phyloP scores from a whole-genome alignment of 2,797 vertebrate species.

The Heliangelus exortis region DNA sequence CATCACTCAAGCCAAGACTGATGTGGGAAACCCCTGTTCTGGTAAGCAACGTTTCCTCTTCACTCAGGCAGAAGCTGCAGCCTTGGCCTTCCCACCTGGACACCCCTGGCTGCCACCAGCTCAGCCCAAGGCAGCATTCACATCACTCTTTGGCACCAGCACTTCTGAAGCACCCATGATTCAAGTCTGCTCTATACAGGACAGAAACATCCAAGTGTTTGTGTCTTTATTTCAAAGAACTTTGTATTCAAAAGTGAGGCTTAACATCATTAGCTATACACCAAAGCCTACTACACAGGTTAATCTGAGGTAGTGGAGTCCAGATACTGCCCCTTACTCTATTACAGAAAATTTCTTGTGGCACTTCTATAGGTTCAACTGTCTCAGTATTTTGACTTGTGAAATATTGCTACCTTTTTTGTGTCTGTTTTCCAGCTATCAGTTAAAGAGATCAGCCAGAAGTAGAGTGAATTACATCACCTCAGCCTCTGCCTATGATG shows the following conservation, averaged over 20 bases:
- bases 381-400: no score
- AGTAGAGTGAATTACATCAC: not conserved
- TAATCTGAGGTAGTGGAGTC: not conserved
- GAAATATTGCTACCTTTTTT: no score
- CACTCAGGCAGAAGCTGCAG: not conserved
- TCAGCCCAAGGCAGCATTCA: not conserved
- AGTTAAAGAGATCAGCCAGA: not conserved
- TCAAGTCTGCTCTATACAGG: not conserved
- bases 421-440: not conserved
- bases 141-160: not conserved
- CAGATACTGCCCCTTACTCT: not conserved
- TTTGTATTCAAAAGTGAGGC: not conserved
- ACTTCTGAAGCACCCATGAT: not conserved
- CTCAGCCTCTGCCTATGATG: not conserved
- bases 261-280: not conserved
- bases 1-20: not conserved
- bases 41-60: not conserved
- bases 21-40: not conserved
- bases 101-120: not conserved
- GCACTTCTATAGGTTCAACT: not conserved
- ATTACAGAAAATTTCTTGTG: not conserved
- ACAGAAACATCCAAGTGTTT: not conserved
- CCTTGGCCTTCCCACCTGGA: no score
- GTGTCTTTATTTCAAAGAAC: not conserved
- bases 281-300: not conserved